Evolutionary conservation across 92 coral and sea anemone species (phyloP).

Genomic region (Parazoanthus swiftii): DNA sequence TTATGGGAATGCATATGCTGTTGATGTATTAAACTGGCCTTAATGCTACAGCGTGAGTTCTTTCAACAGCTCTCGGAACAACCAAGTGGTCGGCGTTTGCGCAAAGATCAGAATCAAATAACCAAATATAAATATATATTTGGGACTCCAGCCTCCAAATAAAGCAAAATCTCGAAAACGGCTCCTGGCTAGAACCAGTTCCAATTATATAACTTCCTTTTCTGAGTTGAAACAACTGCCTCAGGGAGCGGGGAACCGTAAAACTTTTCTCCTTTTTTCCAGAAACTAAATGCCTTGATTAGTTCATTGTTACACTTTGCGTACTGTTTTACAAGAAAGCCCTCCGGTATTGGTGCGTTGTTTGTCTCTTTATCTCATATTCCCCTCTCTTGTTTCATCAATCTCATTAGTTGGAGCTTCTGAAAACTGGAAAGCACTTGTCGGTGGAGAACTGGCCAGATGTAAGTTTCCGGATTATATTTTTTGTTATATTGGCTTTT

Average conservation of each 20-base stretch:
- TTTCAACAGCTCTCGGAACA: not conserved
- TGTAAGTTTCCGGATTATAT: constrained; percentile 1
- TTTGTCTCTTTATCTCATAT: not conserved
- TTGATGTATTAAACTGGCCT: not conserved
- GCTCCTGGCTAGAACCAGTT: not conserved
- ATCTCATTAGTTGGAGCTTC: constrained; percentile 2
- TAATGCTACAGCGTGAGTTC: not conserved
- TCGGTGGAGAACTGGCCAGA: not conserved
- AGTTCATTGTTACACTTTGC: not conserved
- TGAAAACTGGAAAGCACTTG: constrained; percentile 15
- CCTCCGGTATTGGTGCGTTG: not conserved
- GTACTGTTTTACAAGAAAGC: not conserved
- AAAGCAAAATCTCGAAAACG: not conserved
- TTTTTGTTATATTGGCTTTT: not conserved
- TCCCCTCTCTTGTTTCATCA: not conserved
- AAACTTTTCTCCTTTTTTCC: not conserved
- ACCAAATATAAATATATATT: not conserved
- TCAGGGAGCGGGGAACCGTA: not conserved
- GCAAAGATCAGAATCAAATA: not conserved
- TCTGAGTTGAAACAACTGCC: not conserved
- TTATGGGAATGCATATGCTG: not conserved
- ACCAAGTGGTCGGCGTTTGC: not conserved
- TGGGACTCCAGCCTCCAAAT: not conserved
- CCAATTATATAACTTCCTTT: not conserved
- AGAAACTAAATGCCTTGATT: not conserved